Evolutionary conservation across 2,113 vertebrate genomes (phyloP).

Genomic region (Pelecanus crispus): DNA sequence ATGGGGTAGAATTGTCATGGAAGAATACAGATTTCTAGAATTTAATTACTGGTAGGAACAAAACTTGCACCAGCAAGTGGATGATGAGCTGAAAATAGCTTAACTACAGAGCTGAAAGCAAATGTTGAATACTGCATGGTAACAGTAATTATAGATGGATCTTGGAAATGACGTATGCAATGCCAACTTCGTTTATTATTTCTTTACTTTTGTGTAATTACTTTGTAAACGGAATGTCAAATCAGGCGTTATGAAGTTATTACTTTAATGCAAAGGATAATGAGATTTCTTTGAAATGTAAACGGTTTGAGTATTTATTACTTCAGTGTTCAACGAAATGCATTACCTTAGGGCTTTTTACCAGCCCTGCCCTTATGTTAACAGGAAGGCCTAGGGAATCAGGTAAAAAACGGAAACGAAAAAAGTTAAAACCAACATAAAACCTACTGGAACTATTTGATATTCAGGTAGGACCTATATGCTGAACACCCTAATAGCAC

Average conservation of each 20-base stretch:
- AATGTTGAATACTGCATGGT: constrained; percentile 32
- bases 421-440: constrained; percentile 91
- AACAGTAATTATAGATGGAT: constrained; percentile 41
- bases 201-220: constrained; percentile 31
- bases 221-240: constrained; percentile 42
- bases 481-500: constrained; percentile 45
- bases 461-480: constrained; percentile 87
- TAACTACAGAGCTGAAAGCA: constrained; percentile 27
- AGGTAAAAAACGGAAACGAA: constrained; percentile 96
- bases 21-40: neutral
- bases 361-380: constrained; percentile 87
- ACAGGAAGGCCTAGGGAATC: constrained; percentile 94
- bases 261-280: constrained; percentile 36
- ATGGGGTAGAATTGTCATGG: neutral
- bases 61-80: constrained; percentile 27
- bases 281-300: constrained; percentile 75
- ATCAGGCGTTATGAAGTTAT: constrained; percentile 51
- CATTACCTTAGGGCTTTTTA: constrained; percentile 76
- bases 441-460: constrained; percentile 78
- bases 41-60: constrained; percentile 16
- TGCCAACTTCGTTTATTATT: constrained; percentile 36
- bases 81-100: constrained; percentile 54
- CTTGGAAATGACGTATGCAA: constrained; percentile 23
- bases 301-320: constrained; percentile 75
- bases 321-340: constrained; percentile 68